Evolutionary conservation across 2,113 vertebrate species (phyloP).

Genomic region (Cercopithecus mona): DNA sequence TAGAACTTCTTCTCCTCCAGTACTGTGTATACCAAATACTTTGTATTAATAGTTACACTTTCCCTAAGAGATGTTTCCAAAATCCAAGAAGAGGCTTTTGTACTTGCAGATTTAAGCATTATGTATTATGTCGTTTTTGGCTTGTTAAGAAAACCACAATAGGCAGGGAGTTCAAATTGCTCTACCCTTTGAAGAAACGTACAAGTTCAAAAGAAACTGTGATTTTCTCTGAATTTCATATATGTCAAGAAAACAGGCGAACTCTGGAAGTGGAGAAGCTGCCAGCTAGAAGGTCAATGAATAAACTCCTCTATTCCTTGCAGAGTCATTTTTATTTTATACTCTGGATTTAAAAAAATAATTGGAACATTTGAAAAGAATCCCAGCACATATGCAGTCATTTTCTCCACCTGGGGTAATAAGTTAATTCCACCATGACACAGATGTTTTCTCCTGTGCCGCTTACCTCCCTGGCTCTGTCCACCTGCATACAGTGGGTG

Average conservation of each 20-base stretch:
- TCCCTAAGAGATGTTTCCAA: not conserved
- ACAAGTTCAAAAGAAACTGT: not conserved
- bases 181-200: not conserved
- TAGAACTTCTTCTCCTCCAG: not conserved
- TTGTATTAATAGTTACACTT: not conserved
- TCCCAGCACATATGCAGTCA: no score
- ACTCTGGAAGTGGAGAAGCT: not conserved
- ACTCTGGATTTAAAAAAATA: not conserved
- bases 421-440: not conserved
- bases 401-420: not conserved
- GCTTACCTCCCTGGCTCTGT: not conserved
- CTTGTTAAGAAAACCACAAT: not conserved
- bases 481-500: accelerated
- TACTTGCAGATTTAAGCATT: not conserved
- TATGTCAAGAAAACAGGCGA: not conserved
- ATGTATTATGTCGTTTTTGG: not conserved
- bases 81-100: not conserved
- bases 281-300: not conserved
- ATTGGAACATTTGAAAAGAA: not conserved
- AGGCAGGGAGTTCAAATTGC: not conserved
- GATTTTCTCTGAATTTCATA: not conserved
- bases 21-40: not conserved
- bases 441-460: accelerated
- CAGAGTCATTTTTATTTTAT: not conserved
- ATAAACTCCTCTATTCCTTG: not conserved